These are phyloP conservation scores for Fundulus diaphanus DNA, from an alignment of 2,797 vertebrate species.

Conservation along the genomic window DNA sequence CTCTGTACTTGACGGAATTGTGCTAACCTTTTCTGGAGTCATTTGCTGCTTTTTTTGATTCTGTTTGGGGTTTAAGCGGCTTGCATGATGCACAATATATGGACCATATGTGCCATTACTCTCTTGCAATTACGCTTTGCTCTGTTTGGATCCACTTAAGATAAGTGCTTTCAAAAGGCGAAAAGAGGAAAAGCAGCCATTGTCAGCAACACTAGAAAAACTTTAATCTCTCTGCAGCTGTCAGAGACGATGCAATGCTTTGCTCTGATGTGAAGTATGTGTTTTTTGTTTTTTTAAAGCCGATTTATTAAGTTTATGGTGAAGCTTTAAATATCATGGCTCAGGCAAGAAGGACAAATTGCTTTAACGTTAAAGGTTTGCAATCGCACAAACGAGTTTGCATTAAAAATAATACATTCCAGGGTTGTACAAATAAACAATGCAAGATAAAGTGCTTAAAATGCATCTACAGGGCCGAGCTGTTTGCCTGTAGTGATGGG, in stretches of 20 bases:
- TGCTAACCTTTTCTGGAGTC: constrained; percentile 78
- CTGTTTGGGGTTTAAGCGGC: constrained; percentile 46
- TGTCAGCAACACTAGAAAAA: constrained; percentile 53
- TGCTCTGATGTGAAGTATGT: constrained; percentile 36
- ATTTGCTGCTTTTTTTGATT: constrained; percentile 67
- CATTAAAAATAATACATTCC: constrained; percentile 61
- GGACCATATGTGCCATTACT: constrained; percentile 64
- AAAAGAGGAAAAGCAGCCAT: constrained; percentile 60
- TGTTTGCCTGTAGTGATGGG: constrained; percentile 72
- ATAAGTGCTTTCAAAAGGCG: constrained; percentile 78
- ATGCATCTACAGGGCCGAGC: constrained; percentile 65
- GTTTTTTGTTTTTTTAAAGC: constrained; percentile 49
- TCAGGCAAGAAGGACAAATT: constrained; percentile 28
- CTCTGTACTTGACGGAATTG: constrained; percentile 72
- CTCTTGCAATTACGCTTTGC: constrained; percentile 74
- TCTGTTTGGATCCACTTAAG: constrained; percentile 69
- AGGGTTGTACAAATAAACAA: constrained; percentile 38
- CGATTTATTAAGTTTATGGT: constrained; percentile 32
- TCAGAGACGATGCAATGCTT: constrained; percentile 45
- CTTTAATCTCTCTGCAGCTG: constrained; percentile 30
- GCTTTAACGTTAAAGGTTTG: constrained; percentile 31
- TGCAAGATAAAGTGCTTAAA: constrained; percentile 59
- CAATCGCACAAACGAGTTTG: constrained; percentile 29
- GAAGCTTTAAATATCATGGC: constrained; percentile 31
- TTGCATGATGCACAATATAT: constrained; percentile 51